Conservation (phyloP, 2,113 vertebrate species). For the Dermatemys mawii region DNA sequence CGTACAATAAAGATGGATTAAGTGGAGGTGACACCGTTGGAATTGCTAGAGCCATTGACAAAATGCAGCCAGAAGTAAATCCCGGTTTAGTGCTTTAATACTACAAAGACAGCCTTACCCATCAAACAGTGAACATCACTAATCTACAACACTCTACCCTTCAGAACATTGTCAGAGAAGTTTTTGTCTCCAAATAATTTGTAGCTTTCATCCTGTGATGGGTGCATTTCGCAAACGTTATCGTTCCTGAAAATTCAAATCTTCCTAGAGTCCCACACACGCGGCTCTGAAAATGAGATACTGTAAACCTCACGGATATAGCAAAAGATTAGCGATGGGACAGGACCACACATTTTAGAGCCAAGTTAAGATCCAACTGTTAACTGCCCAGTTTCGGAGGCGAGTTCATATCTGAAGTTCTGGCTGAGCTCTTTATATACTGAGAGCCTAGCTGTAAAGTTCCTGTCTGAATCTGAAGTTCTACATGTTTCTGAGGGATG, state of each 20-base stretch:
- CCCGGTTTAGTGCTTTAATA: rapidly evolving
- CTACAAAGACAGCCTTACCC: no score
- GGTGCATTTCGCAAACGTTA: rapidly evolving
- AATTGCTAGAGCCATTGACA: background rate
- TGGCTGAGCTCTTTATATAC: background rate
- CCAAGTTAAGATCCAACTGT: background rate
- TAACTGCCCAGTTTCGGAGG: background rate
- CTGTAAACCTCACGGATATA: background rate
- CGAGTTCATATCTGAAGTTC: background rate
- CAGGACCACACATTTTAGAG: background rate
- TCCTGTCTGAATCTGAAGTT: background rate
- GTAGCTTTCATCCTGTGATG: background rate
- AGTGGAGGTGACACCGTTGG: rapidly evolving
- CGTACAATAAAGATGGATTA: background rate
- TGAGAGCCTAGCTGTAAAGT: background rate
- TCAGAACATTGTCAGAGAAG: rapidly evolving
- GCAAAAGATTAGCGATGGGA: rapidly evolving
- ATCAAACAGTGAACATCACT: background rate
- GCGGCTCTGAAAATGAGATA: background rate
- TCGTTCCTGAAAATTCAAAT: background rate
- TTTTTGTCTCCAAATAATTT: background rate
- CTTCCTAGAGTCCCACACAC: rapidly evolving
- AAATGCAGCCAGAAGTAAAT: background rate
- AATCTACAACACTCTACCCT: background rate
- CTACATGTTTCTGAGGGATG: background rate